These are phyloP conservation scores for Stomorhina lunata DNA, from an alignment of 2,888 invertebrate genomes.

Conservation along the genomic window DNA sequence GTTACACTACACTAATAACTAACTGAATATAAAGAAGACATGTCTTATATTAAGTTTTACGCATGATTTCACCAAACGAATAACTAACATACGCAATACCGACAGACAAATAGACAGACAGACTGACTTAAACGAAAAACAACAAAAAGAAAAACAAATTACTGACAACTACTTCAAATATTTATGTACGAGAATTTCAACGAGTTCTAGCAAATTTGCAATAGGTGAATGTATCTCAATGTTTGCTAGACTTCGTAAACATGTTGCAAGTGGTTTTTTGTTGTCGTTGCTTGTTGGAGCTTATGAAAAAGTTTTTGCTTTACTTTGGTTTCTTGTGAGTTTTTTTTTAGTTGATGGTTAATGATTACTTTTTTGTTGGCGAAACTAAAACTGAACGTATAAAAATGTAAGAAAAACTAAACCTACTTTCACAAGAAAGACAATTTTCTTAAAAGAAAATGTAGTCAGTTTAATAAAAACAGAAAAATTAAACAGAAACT, in stretches of 20 bases:
- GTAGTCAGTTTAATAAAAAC: too few relatives aligned
- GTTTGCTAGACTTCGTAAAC: neutral
- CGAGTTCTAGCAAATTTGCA: too few relatives aligned
- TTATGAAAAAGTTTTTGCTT: neutral
- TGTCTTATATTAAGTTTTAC: constrained; percentile 56
- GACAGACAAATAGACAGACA: too few relatives aligned
- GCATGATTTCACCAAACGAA: constrained; percentile 50
- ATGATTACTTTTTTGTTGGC: neutral
- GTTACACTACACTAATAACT: neutral
- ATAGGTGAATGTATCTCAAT: too few relatives aligned
- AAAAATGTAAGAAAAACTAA: neutral
- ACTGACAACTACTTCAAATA: constrained; percentile 10
- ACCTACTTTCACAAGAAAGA: neutral
- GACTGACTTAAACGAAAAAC: too few relatives aligned
- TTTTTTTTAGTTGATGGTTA: too few relatives aligned
- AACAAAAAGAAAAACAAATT: too few relatives aligned
- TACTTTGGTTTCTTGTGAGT: neutral
- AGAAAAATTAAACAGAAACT: too few relatives aligned
- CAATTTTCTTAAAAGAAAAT: neutral
- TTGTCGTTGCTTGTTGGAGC: neutral
- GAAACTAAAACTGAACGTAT: too few relatives aligned
- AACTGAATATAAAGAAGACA: constrained; percentile 10
- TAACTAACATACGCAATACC: too few relatives aligned
- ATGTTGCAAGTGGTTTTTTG: neutral
- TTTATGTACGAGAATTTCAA: too few relatives aligned